phyloP scores from a whole-genome alignment of 2,797 vertebrate genomes.

The Huso huso region DNA sequence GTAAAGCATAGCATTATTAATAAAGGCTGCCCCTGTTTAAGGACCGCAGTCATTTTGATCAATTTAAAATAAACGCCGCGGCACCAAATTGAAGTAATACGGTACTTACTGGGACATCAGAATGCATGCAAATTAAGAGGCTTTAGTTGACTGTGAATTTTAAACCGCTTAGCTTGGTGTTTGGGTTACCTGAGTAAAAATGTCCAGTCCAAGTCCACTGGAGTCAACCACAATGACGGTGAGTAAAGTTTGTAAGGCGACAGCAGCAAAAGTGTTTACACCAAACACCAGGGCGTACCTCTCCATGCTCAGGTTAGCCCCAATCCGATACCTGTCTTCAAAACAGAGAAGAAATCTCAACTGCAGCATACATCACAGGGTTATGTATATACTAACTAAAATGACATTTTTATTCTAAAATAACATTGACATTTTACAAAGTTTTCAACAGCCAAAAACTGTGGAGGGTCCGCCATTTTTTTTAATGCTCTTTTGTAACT shows the following conservation, averaged over 20 bases:
- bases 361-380: too few relatives aligned
- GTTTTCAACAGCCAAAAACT: too few relatives aligned
- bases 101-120: background rate
- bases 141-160: background rate
- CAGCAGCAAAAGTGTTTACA: constrained; percentile 81
- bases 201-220: constrained; percentile 68
- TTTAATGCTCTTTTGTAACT: too few relatives aligned
- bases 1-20: too few relatives aligned
- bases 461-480: too few relatives aligned
- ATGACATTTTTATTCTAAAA: too few relatives aligned
- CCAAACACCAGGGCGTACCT: constrained; percentile 92
- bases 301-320: constrained; percentile 78
- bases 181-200: constrained; percentile 73
- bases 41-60: too few relatives aligned
- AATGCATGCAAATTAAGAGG: background rate
- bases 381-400: too few relatives aligned
- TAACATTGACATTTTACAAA: too few relatives aligned
- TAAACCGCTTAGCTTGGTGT: background rate
- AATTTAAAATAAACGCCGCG: too few relatives aligned
- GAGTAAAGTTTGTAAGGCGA: constrained; percentile 77
- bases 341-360: constrained; percentile 8
- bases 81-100: background rate
- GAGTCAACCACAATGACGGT: constrained; percentile 85
- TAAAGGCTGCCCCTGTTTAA: too few relatives aligned
- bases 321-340: constrained; percentile 77